Evolutionary conservation across 2,113 vertebrate species (phyloP), one percentile per base, ranked within the genome.

Genomic region (Montifringilla adamsi): DNA sequence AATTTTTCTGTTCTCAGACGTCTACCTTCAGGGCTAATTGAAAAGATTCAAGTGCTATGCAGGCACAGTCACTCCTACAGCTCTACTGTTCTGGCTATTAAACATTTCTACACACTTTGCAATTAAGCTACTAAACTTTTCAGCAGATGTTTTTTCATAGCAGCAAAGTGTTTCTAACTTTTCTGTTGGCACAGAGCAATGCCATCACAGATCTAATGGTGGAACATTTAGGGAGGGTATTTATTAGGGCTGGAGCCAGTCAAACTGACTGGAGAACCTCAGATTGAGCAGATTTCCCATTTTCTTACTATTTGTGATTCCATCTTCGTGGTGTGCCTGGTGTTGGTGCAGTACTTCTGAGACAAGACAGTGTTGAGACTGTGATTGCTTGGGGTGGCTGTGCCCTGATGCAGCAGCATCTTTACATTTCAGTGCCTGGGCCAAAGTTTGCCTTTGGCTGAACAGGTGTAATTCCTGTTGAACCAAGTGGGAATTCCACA

Each of bases 81-180:
- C 70, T 75, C 93, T 50, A 5, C 75, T 90, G 53, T 84, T 81
- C 52, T 56, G 59, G 72, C 73, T 55, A 55, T 84, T 81, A 91
- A 95, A 84, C 52, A 86, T 88, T 91, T 96, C 87, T 88, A 66
- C 69, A 74, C 68, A 68, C 79, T 85, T 81, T 79, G 77, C 93
- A 95, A 81, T 93, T 91, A 95, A 87, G 67, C 70, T 75, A 86
- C 87, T 94, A 91, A 94, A 94, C 72, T 92, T 91, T 91, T 93
- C 90, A 82, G 82, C 94, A 95, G 76, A 92, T 85, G 47, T 72
- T 87, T 91, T 88, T 93, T 92, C 94, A 37, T 84, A 64, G 37
- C 37, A 93, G 83, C 33, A 53, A 53, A 82, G 62, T 39, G 64
- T 82, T 95, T 94, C 67, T 87, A 76, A 85, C 67, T 86, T 72